Base-by-base conservation (phyloP, 2,113 vertebrate genomes). In the Rhinolophus ferrumequinum region DNA sequence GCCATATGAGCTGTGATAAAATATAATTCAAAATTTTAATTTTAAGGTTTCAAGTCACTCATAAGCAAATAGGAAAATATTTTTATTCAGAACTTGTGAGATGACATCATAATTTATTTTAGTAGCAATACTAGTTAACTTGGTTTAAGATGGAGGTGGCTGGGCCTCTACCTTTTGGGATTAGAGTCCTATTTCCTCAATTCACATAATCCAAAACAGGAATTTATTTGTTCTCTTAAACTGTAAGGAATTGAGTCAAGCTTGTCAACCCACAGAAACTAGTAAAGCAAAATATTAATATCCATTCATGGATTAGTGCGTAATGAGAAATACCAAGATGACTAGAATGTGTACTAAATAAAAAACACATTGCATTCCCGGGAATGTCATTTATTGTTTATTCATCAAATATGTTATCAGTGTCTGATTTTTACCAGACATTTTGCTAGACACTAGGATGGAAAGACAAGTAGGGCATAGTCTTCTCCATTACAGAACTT, bases 301-400 rank as follows among this genome's bases (percentile, higher is more conserved):
- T 81, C 50, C 21, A 79, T n/a, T 72, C 52, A 58, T 75, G 15
- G 85, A 94, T 72, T 94, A 79, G 33, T 93, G 4, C 15, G 3
- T 86, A 89, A 58, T 58, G 28, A 95, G 77, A 96, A 91, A 92
- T 88, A 67, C 41, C 18, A 69, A 75, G 62, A 91, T 88, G 66
- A 67, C 47, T 41, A 38, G 84, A 50, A 60, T 56, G 0, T 58
- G 15, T 60, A 11, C 35, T 44, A 22, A 41, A 35, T 52, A 67
- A 81, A 75, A 93, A 89, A 56, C 18, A 52, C 1, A 10, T 38
- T 66, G 21, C 19, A 56, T 66, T 92, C 79, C 92, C 79, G 60
- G 70, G 30, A 80, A 82, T 87, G 94, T 66, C 72, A 93, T 89
- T 79, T 95, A 89, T 96, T 88, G 83, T 92, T 94, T 93, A 97